Percentiles rank a stretch among this genome's conserved stretches.
These are phyloP conservation scores for Ammodytes dubius DNA, from an alignment of 2,113 vertebrate genomes.

Conservation along the genomic window DNA sequence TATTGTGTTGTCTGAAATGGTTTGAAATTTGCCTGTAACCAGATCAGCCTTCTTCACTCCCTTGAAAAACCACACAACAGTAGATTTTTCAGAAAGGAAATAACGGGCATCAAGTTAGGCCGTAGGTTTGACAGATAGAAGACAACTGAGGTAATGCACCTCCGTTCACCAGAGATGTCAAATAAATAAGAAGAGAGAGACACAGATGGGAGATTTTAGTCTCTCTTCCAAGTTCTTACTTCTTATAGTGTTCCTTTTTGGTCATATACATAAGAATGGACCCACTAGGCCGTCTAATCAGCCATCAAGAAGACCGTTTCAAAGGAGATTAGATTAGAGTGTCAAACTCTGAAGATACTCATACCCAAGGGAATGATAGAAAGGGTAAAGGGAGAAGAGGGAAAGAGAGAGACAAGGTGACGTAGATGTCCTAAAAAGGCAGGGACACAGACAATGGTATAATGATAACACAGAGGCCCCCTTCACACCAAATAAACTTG, in stretches of 20 bases:
- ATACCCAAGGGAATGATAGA: not conserved
- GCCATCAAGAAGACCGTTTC: not conserved
- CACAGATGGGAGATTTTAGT: not conserved
- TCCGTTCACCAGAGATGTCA: not conserved
- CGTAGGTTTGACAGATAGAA: not conserved
- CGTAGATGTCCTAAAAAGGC: too few species aligned
- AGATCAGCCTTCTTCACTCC: constrained; percentile 10
- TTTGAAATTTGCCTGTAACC: constrained; percentile 2
- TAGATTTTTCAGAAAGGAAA: not conserved
- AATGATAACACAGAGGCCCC: not conserved
- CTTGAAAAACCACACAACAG: constrained; percentile 1
- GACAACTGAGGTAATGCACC: constrained; percentile 10
- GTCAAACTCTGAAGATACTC: not conserved
- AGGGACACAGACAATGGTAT: not conserved
- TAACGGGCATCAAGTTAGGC: too few species aligned
- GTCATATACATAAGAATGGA: not conserved
- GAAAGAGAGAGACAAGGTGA: not conserved
- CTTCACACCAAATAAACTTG: not conserved
- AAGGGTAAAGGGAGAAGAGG: not conserved
- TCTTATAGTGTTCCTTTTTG: not conserved
- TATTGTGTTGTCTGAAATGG: not conserved
- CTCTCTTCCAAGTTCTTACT: not conserved
- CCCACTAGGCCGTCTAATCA: not conserved
- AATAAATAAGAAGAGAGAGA: not conserved
- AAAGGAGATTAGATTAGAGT: not conserved